These are phyloP conservation scores for Dryobota labecula DNA, from an alignment of 2,888 invertebrate species.

Conservation along the genomic window DNA sequence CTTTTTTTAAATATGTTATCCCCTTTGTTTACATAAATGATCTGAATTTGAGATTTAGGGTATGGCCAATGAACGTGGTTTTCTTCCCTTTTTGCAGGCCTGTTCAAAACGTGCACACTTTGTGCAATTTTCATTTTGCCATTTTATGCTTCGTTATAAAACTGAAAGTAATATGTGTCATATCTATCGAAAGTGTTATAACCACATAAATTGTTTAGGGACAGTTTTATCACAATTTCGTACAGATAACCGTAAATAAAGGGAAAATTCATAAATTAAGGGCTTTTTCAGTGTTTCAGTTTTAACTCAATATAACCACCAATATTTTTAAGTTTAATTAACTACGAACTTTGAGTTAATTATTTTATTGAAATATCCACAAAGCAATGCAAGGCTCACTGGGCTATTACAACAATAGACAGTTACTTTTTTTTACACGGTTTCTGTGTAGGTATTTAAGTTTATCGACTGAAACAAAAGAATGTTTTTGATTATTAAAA, in stretches of 20 bases:
- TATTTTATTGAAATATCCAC: neutral
- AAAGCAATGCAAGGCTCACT: neutral
- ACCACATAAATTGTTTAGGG: conserved; percentile 14
- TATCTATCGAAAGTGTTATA: conserved; percentile 10
- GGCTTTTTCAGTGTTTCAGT: neutral
- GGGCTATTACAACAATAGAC: neutral
- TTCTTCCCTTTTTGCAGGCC: too few relatives aligned
- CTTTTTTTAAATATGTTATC: too few relatives aligned
- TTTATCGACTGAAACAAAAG: too few relatives aligned
- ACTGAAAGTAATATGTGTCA: conserved; percentile 23
- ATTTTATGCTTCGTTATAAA: conserved; percentile 17
- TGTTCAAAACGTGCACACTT: neutral
- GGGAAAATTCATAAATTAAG: neutral
- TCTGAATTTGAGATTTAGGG: too few relatives aligned
- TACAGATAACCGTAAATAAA: neutral
- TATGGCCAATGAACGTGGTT: too few relatives aligned
- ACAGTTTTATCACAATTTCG: conserved; percentile 21
- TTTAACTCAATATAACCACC: neutral
- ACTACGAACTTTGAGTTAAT: neutral
- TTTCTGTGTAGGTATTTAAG: neutral
- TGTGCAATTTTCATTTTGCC: conserved; percentile 23
- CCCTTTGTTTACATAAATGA: too few relatives aligned
- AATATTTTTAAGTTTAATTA: neutral
- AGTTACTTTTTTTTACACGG: neutral
- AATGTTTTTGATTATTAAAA: neutral